Evolutionary conservation across 2,797 vertebrate species (phyloP).

Genomic region (Leuciscus waleckii): DNA sequence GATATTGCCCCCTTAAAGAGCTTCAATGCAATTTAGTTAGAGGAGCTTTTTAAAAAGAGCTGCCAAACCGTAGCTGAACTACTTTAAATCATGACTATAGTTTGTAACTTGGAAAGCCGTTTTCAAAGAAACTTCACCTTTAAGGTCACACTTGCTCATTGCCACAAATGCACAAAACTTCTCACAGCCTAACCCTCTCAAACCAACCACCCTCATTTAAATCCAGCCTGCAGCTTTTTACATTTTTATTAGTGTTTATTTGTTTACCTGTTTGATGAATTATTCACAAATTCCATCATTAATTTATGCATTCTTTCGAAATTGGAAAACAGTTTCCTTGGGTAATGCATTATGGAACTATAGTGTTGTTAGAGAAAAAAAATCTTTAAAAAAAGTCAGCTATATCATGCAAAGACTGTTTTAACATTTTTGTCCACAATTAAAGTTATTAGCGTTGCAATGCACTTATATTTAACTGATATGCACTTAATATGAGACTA

Average conservation of each 20-base stretch:
- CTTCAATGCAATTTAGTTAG: background rate
- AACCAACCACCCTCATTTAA: conserved; percentile 19
- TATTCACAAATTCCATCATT: conserved; percentile 38
- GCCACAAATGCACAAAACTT: conserved; percentile 14
- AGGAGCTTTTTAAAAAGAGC: background rate
- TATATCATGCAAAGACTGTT: background rate
- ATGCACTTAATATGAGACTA: no score
- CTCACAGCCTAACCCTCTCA: background rate
- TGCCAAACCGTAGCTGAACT: no score
- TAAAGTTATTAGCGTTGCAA: background rate
- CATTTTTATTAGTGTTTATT: conserved; percentile 33
- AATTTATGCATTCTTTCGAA: conserved; percentile 29
- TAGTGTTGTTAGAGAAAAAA: background rate
- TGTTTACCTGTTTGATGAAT: conserved; percentile 44
- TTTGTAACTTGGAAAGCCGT: background rate
- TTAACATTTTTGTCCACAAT: background rate
- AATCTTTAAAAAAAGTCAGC: background rate
- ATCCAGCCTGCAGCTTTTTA: conserved; percentile 28
- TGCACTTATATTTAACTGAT: no score
- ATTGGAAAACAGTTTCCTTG: conserved; percentile 19
- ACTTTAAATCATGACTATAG: background rate
- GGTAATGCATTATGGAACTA: conserved; percentile 24
- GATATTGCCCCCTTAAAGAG: background rate
- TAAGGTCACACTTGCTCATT: conserved; percentile 11
- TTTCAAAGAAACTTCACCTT: background rate